A percentile compares a stretch with the other conserved stretches of the same genome.
Conservation (phyloP, 2,888 invertebrate genomes). For the Gymnocheta viridis region DNA sequence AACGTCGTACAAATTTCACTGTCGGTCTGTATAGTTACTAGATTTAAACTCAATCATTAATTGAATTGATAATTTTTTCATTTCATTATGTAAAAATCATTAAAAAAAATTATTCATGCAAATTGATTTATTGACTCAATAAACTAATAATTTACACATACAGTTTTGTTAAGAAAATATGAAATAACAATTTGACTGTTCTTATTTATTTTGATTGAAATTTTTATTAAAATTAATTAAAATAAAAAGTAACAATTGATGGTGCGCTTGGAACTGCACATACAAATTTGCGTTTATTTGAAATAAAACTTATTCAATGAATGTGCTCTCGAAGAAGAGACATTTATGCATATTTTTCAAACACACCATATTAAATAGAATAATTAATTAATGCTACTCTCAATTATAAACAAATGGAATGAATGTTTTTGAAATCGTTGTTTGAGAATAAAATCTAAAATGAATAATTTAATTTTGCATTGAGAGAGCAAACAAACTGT, state of each 20-base stretch:
- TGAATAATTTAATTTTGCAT: background rate
- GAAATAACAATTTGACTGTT: background rate
- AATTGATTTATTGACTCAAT: too few relatives aligned
- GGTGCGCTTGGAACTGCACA: background rate
- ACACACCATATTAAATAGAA: background rate
- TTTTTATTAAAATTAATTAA: background rate
- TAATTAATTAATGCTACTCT: background rate
- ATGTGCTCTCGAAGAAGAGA: background rate
- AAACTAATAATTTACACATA: too few relatives aligned
- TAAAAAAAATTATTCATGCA: too few relatives aligned
- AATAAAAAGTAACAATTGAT: background rate
- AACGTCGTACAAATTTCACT: too few relatives aligned
- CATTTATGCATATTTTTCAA: background rate
- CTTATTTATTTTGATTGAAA: background rate
- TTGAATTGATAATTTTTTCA: too few relatives aligned
- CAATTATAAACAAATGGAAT: constrained; percentile 3
- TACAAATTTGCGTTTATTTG: background rate
- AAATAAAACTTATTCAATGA: background rate
- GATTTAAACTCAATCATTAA: too few relatives aligned
- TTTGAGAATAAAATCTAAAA: background rate
- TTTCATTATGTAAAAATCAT: too few relatives aligned
- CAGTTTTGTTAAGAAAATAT: too few relatives aligned
- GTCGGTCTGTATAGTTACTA: too few relatives aligned
- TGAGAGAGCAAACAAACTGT: background rate
- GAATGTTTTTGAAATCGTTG: too few relatives aligned